These are phyloP conservation scores for Drosophila sproati DNA, from an alignment of 1,140 invertebrate genomes.

Conservation along the genomic window DNA sequence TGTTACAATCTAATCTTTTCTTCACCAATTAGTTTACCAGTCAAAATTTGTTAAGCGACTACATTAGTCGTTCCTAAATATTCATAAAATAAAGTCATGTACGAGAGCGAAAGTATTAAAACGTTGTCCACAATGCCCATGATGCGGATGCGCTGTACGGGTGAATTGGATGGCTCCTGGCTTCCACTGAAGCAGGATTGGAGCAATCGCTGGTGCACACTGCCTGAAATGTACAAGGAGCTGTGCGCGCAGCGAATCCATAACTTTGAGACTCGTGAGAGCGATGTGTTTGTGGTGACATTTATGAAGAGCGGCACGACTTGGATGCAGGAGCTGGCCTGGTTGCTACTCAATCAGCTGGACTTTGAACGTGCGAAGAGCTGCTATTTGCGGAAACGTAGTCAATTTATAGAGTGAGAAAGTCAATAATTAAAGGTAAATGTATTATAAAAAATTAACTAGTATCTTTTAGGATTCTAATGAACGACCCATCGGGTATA, in stretches of 20 bases:
- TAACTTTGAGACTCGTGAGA: slow-evolving; percentile 67
- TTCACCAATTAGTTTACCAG: no score
- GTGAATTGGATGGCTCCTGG: background rate
- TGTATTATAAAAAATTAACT: background rate
- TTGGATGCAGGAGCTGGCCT: slow-evolving; percentile 89
- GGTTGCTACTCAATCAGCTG: slow-evolving; percentile 87
- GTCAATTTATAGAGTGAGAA: background rate
- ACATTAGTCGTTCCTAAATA: no score
- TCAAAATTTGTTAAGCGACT: no score
- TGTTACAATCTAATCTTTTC: no score
- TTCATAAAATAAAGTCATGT: background rate
- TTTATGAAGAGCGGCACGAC: slow-evolving; percentile 86
- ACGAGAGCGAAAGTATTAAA: background rate
- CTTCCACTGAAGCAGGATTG: background rate
- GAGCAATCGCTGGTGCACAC: slow-evolving; percentile 31
- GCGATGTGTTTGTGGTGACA: slow-evolving; percentile 85
- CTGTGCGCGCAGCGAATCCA: slow-evolving; percentile 17
- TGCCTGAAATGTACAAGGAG: background rate
- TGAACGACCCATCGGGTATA: no score
- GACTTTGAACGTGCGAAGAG: slow-evolving; percentile 84
- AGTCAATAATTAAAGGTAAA: background rate
- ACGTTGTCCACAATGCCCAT: background rate
- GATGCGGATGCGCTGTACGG: background rate
- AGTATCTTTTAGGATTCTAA: background rate
- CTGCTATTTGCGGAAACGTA: slow-evolving; percentile 84